Conservation (phyloP, 1,140 invertebrate genomes). For the Berghia stephanieae region DNA sequence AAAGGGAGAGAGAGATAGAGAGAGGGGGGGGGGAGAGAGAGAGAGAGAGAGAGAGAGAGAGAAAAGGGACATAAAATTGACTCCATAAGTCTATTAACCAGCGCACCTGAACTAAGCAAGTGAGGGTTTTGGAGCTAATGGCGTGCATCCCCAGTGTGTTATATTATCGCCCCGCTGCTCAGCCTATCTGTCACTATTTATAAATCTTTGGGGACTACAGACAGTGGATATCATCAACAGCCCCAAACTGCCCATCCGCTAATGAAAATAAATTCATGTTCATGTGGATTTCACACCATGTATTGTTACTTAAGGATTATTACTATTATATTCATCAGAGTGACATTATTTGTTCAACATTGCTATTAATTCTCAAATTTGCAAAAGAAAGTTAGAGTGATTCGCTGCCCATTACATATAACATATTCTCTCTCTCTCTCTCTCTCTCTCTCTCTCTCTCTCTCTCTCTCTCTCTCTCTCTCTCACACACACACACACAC, state of each 20-base stretch:
- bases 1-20: neutral
- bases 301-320: neutral
- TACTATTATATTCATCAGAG: no score
- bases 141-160: no score
- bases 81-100: no score
- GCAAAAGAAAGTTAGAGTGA: neutral
- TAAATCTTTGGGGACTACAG: neutral
- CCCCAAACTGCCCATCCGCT: no score
- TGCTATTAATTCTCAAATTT: neutral
- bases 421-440: slow-evolving; percentile 15
- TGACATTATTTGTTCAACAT: no score
- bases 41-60: slow-evolving; percentile 26
- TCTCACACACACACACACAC: no score
- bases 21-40: neutral
- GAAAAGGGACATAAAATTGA: neutral
- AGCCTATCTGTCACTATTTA: no score
- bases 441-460: slow-evolving; percentile 26
- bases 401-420: neutral
- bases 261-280: neutral
- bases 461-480: slow-evolving; percentile 15
- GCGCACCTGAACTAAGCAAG: no score
- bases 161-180: no score
- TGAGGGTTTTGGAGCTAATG: no score
- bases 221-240: no score
- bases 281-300: neutral